Conservation (phyloP, 2,113 vertebrate genomes). For the Thryonomys swinderianus region DNA sequence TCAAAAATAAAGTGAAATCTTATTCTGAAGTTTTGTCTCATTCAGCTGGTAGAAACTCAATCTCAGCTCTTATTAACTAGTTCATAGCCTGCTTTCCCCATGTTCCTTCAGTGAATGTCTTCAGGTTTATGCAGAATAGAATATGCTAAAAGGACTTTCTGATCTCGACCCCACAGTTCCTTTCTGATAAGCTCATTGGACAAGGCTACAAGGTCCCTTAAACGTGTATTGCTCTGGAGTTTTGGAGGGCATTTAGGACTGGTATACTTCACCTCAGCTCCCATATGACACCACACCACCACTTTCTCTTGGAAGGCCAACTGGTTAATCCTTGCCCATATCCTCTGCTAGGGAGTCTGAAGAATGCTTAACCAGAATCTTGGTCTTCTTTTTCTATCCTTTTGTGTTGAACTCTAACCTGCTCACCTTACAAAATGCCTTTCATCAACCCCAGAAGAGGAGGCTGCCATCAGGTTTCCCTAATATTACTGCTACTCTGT, state of each 20-base stretch:
- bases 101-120: conserved; percentile 5
- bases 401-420: not conserved
- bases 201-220: not conserved
- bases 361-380: conserved; percentile 38
- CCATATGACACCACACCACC: not conserved
- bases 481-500: not conserved
- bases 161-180: not conserved
- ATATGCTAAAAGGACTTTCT: not conserved
- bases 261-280: not conserved
- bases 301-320: conserved; percentile 8
- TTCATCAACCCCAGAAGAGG: conserved; percentile 20
- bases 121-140: conserved; percentile 20
- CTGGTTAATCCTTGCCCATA: not conserved
- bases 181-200: not conserved
- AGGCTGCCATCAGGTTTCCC: not conserved
- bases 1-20: conserved; percentile 51
- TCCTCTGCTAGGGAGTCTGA: not conserved
- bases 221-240: not conserved
- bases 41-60: conserved; percentile 17
- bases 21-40: conserved; percentile 53
- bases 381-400: conserved; percentile 39
- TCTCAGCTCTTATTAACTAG: conserved; percentile 38
- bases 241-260: not conserved
- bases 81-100: not conserved
- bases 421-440: conserved; percentile 27